Evolutionary conservation across 2,113 vertebrate species (phyloP), one percentile per base, ranked within the genome.

Genomic region (Nyctereutes procyonoides): DNA sequence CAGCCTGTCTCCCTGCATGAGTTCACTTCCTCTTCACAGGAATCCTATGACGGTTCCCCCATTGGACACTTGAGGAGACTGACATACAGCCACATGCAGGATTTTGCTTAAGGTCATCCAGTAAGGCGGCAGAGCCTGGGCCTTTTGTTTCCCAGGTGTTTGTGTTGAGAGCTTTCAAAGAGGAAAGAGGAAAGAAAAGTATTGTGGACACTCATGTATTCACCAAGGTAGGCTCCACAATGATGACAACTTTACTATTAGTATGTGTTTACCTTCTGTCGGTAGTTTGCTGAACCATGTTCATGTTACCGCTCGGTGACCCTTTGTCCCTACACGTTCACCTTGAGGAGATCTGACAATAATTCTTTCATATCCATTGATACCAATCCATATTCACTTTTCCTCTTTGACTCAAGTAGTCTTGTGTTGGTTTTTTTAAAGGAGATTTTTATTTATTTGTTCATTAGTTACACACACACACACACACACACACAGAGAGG

Each of bases 181-280:
- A 81, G 28, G 51, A 73, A 88, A 69, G 7, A 69, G 30, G 13
- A 26, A 88, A 89, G 43, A 83, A 80, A 38, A 58, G 13, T 35
- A 14, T 28, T n/a, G 20, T 43, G 62, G 65, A 62, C 3, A 63
- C 16, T 1, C 26, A 14, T 0, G 53, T 0, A 6, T 35, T 1
- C 22, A 15, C 3, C 26, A 56, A 48, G 35, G 14, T 14, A 1
- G 3, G 15, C 12, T n/a, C 32, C n/a, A 32, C 3, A 15, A 16
- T 20, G 55, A 17, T 2, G 2, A 60, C 8, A 9, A 48, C 20
- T 55, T 84, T 4, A 43, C 8, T 74, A 12, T 30, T 38, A 11
- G 32, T 16, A 22, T 32, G 12, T 60, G 24, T 43, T 53, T 22
- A 3, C 30, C 32, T 51, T 51, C 55, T 43, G 10, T 2, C 1